Evolutionary conservation across 2,797 vertebrate genomes (phyloP).

Genomic region (Cuculus canorus): DNA sequence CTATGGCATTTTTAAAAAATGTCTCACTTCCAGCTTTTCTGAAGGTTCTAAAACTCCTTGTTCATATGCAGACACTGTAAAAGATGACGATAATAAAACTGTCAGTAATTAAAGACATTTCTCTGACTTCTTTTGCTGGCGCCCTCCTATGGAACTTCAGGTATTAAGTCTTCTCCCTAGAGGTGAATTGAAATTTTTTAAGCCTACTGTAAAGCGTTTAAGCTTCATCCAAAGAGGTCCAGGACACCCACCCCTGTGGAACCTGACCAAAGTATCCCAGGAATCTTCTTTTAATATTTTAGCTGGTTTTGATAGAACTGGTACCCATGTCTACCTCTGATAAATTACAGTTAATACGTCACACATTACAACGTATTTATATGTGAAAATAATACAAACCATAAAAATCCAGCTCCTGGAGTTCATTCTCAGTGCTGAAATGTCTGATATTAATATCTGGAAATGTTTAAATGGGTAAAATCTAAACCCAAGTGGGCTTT

Average conservation of each 20-base stretch:
- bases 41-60: slow-evolving; percentile 44
- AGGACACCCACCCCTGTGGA: neutral
- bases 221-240: neutral
- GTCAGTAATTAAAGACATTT: neutral
- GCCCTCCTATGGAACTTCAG: neutral
- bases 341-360: neutral
- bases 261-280: neutral
- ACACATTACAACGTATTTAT: neutral
- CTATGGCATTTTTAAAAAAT: slow-evolving; percentile 62
- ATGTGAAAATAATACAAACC: neutral
- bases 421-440: neutral
- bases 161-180: neutral
- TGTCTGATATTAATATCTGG: neutral
- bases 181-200: neutral
- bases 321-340: neutral
- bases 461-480: neutral
- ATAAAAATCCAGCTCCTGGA: neutral
- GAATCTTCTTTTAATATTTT: neutral
- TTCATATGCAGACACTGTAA: slow-evolving; percentile 50
- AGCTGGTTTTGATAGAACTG: neutral
- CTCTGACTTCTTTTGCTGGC: neutral
- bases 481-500: neutral
- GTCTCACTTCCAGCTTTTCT: slow-evolving; percentile 42
- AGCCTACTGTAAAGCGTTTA: neutral
- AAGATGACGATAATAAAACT: slow-evolving; percentile 47